Base-by-base conservation (phyloP, 2,797 vertebrate genomes). In the Leuciscus waleckii region DNA sequence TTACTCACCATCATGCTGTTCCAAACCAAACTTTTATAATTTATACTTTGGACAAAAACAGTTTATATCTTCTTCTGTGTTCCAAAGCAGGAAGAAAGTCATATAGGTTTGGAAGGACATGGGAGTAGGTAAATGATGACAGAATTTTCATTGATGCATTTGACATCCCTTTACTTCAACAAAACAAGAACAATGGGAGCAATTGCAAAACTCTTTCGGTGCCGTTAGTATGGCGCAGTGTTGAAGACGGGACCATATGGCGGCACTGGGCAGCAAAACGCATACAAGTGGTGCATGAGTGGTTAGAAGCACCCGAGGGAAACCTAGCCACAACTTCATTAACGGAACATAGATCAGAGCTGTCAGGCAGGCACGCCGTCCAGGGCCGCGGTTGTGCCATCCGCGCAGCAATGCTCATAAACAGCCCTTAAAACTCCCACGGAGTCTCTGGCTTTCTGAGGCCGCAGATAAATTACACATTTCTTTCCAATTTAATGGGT, bases 221-320 rank as follows among this genome's bases (percentile, higher is more conserved):
- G 68, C 39, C 35, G 51, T 63, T 35, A 46, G 23, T 58, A 10
- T 23, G 84, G 65, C 7, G 3, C 29, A 67, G 70, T 58, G 68
- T 68, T 77, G 80, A 88, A 70, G 58, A 77, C 39, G 80, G 43
- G 51, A 81, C 77, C 88, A 89, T 88, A 90, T 81, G 85, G 87
- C 63, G 1, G 37, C 61, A 74, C 76, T 75, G 68, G 86, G 77
- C 85, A 89, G 68, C 54, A 85, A 63, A 83, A 71, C 8, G 4
- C 29, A 63, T 39, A 77, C 85, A 79, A 87, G 83, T 51, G 79
- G 82, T 77, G 79, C 75, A 68, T 67, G 75, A 87, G 63, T 61
- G 75, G 81, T 84, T 89, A 80, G 70, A 74, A 68, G 63, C n/a
- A 73, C 85, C 69, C 77, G 21, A 39, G 87, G 85, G 89, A 90